Conservation (phyloP, 2,113 vertebrate species). For the Tenebrosternarchus preto region DNA sequence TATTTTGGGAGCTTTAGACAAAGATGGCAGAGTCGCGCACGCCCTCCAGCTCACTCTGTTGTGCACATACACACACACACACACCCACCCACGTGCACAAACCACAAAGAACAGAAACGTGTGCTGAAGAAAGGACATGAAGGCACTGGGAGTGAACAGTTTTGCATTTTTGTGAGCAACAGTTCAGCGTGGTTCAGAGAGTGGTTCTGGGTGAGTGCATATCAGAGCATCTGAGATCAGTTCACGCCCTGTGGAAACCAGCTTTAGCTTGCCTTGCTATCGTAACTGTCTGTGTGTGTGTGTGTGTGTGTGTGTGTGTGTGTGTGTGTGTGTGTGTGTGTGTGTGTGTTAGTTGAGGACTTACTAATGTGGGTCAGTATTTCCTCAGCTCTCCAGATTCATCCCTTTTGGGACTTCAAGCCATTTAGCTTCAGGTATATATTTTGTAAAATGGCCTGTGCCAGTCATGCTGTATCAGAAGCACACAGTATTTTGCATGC, state of each 20-base stretch:
- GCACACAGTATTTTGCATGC: too few species aligned
- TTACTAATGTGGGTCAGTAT: too few species aligned
- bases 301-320: too few species aligned
- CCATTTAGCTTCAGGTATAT: too few species aligned
- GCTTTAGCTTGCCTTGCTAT: neutral
- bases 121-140: neutral
- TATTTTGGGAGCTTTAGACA: slow-evolving; percentile 24
- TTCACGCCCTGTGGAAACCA: slow-evolving; percentile 5
- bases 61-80: neutral
- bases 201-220: neutral
- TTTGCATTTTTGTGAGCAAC: neutral
- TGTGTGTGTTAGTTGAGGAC: too few species aligned
- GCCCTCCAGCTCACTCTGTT: neutral
- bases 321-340: too few species aligned
- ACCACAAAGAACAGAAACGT: neutral
- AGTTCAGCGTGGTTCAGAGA: too few species aligned
- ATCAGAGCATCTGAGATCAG: neutral
- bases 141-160: neutral
- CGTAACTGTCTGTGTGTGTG: neutral
- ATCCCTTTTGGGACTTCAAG: too few species aligned
- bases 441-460: too few species aligned
- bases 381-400: too few species aligned
- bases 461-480: too few species aligned
- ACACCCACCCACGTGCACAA: neutral
- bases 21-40: neutral